Percentiles rank a stretch among this genome's conserved stretches.
Conservation (phyloP, 2,113 vertebrate species). For the Trematomus loennbergii region DNA sequence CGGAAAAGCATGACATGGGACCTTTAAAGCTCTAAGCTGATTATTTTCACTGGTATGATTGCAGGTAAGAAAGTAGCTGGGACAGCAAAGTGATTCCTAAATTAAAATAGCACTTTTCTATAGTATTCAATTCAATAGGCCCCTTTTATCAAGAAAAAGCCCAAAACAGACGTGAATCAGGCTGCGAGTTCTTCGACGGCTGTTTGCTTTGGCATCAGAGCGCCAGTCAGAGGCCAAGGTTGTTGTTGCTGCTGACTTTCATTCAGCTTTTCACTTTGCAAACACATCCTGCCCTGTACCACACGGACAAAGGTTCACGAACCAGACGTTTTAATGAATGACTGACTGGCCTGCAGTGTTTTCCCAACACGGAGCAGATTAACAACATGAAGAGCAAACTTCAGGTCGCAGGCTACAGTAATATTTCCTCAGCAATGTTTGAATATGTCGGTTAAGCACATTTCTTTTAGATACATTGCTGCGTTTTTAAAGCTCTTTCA, state of each 20-base stretch:
- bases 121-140: background rate
- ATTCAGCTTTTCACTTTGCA: slow-evolving; percentile 80
- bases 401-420: background rate
- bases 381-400: slow-evolving; percentile 2
- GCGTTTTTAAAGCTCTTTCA: background rate
- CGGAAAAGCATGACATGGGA: too few species aligned
- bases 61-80: background rate
- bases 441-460: too few species aligned
- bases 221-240: slow-evolving; percentile 79
- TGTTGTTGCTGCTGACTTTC: slow-evolving; percentile 78
- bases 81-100: background rate
- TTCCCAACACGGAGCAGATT: slow-evolving; percentile 37
- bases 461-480: too few species aligned
- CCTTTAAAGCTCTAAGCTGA: background rate
- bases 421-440: background rate
- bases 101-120: background rate
- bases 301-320: slow-evolving; percentile 82
- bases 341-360: slow-evolving; percentile 52
- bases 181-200: slow-evolving; percentile 67
- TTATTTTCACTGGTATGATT: background rate
- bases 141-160: slow-evolving; percentile 15
- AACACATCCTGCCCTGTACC: slow-evolving; percentile 71
- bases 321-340: slow-evolving; percentile 59
- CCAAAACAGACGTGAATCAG: slow-evolving; percentile 25
- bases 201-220: slow-evolving; percentile 74